phyloP scores from a whole-genome alignment of 2,888 invertebrate species.

The Trissoscelio sp. region DNA sequence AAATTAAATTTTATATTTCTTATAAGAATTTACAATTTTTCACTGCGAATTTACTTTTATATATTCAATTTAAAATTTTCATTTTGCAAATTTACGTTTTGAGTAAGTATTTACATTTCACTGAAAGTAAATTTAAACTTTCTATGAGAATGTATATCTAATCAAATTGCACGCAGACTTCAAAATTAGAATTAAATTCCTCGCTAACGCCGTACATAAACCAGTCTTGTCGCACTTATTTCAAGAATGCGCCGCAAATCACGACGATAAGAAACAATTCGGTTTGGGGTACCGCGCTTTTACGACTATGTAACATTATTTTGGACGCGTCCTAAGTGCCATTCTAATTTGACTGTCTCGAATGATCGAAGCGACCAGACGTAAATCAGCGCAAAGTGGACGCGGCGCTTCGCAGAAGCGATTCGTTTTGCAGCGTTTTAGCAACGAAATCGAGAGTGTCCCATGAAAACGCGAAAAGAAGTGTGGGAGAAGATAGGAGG shows the following conservation, averaged over 20 bases:
- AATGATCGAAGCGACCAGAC: conserved; percentile 57
- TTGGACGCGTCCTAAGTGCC: conserved; percentile 60
- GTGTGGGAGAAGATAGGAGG: not conserved
- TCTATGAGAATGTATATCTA: too few relatives aligned
- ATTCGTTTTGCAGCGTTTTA: conserved; percentile 43
- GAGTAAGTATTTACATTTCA: too few relatives aligned
- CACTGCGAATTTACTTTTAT: too few relatives aligned
- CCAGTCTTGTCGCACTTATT: conserved; percentile 32
- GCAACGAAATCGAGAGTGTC: conserved; percentile 61
- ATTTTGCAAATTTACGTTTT: too few relatives aligned
- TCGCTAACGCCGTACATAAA: conserved; percentile 1
- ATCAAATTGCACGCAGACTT: too few relatives aligned
- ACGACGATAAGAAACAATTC: conserved; percentile 49
- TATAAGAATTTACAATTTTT: too few relatives aligned
- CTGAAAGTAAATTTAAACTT: too few relatives aligned
- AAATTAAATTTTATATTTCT: too few relatives aligned
- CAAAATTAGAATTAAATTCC: too few relatives aligned
- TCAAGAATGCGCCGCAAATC: conserved; percentile 53
- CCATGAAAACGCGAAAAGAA: conserved; percentile 47
- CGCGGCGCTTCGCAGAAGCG: conserved; percentile 60
- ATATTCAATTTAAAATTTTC: too few relatives aligned
- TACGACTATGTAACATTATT: conserved; percentile 57
- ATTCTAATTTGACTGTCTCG: conserved; percentile 68
- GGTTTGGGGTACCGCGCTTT: conserved; percentile 36
- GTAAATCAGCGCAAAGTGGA: conserved; percentile 62